Conservation (phyloP, 2,888 invertebrate genomes). For the Panopea generosa region DNA sequence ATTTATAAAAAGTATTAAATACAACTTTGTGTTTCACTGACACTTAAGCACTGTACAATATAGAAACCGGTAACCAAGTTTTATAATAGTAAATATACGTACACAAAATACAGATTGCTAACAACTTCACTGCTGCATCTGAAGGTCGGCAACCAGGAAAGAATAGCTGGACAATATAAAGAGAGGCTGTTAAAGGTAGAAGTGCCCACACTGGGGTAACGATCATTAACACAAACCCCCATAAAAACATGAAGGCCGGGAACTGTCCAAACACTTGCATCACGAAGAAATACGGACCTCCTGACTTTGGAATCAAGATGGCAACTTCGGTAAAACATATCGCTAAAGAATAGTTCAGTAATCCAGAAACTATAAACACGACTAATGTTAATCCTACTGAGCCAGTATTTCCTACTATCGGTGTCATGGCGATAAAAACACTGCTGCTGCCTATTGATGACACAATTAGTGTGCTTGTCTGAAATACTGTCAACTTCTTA, state of each 20-base stretch:
- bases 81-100: constrained; percentile 17
- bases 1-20: too few relatives aligned
- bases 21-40: too few relatives aligned
- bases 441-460: constrained; percentile 68
- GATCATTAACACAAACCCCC: constrained; percentile 70
- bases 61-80: too few relatives aligned
- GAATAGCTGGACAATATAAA: constrained; percentile 66
- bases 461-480: constrained; percentile 55
- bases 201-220: constrained; percentile 68
- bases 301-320: constrained; percentile 64
- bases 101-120: constrained; percentile 68
- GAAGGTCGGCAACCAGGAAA: constrained; percentile 64
- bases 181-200: constrained; percentile 59
- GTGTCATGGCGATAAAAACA: constrained; percentile 69
- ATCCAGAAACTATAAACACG: constrained; percentile 63
- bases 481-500: constrained; percentile 42
- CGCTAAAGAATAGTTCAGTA: constrained; percentile 66
- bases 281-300: constrained; percentile 72
- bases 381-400: constrained; percentile 69
- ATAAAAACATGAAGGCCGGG: constrained; percentile 69
- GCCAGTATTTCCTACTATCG: constrained; percentile 61
- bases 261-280: constrained; percentile 65
- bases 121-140: constrained; percentile 60
- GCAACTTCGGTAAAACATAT: constrained; percentile 68
- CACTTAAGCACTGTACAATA: too few relatives aligned